Percentiles rank a stretch among this genome's conserved stretches.
Conservation (phyloP, 2,888 invertebrate species). For the Lymantria monacha region DNA sequence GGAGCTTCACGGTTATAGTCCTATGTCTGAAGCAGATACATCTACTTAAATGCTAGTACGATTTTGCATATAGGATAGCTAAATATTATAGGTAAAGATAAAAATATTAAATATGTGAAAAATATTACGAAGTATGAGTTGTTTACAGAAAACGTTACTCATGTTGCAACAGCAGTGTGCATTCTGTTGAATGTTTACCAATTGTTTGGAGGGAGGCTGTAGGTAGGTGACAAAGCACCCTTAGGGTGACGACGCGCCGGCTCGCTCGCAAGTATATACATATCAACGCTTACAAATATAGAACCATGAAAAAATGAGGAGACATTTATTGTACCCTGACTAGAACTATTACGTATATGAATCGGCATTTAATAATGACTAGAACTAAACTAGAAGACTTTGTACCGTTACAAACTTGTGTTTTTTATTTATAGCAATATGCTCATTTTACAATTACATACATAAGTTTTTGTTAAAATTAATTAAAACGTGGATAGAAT, state of each 20-base stretch:
- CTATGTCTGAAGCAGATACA: no score
- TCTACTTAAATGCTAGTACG: no score
- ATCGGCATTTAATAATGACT: no score
- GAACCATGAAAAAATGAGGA: constrained; percentile 18
- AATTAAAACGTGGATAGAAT: no score
- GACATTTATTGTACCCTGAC: background rate
- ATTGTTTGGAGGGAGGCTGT: constrained; percentile 50
- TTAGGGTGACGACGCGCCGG: constrained; percentile 46
- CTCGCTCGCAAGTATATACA: constrained; percentile 18
- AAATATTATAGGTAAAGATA: no score
- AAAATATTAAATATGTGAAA: no score
- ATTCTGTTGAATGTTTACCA: constrained; percentile 47
- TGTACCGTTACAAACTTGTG: background rate
- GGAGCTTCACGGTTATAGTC: no score
- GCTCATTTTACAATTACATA: no score
- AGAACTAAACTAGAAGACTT: background rate
- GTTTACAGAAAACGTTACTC: constrained; percentile 19
- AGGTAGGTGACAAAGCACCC: constrained; percentile 68
- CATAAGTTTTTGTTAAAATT: no score
- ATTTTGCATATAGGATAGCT: no score
- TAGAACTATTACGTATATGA: background rate
- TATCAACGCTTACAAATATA: constrained; percentile 19
- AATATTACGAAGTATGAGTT: background rate
- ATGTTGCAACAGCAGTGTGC: constrained; percentile 17
- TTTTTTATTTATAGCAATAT: background rate